Percentiles rank a stretch among this genome's conserved stretches.
Conservation (phyloP, 1,140 invertebrate species). For the Adelges cooleyi region DNA sequence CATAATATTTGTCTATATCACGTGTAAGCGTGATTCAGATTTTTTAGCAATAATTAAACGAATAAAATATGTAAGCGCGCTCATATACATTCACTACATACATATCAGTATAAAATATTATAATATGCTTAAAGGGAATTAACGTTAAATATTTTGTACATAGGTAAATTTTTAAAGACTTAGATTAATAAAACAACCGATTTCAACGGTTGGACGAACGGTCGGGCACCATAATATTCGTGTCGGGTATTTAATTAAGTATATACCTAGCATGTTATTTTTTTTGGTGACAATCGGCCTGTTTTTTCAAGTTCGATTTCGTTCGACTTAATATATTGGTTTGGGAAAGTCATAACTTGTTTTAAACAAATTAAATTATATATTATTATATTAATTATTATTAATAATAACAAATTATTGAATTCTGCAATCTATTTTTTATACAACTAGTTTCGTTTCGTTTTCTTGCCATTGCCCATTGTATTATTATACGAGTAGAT, state of each 20-base stretch:
- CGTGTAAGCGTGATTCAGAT: background rate
- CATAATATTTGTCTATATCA: background rate
- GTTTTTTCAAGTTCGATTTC: too few species aligned
- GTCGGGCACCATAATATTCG: too few species aligned
- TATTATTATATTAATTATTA: background rate
- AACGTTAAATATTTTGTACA: slow-evolving; percentile 3
- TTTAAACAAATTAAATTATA: slow-evolving; percentile 15
- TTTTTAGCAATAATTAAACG: slow-evolving; percentile 24
- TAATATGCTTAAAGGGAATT: slow-evolving; percentile 20
- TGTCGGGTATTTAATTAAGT: too few species aligned
- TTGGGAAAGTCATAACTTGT: too few species aligned
- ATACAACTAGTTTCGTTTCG: slow-evolving; percentile 16
- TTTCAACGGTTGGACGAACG: background rate
- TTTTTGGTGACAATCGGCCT: too few species aligned
- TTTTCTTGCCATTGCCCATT: slow-evolving; percentile 23
- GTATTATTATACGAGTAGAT: slow-evolving; percentile 11
- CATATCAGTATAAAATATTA: slow-evolving; percentile 27
- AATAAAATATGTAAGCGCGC: slow-evolving; percentile 20
- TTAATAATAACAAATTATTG: background rate
- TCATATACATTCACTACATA: slow-evolving; percentile 25
- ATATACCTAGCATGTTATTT: too few species aligned
- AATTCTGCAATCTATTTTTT: slow-evolving; percentile 27
- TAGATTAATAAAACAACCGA: background rate
- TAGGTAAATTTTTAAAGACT: too few species aligned
- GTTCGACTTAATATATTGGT: too few species aligned